Base-by-base conservation (phyloP, 1,140 invertebrate genomes). In the Musca domestica region DNA sequence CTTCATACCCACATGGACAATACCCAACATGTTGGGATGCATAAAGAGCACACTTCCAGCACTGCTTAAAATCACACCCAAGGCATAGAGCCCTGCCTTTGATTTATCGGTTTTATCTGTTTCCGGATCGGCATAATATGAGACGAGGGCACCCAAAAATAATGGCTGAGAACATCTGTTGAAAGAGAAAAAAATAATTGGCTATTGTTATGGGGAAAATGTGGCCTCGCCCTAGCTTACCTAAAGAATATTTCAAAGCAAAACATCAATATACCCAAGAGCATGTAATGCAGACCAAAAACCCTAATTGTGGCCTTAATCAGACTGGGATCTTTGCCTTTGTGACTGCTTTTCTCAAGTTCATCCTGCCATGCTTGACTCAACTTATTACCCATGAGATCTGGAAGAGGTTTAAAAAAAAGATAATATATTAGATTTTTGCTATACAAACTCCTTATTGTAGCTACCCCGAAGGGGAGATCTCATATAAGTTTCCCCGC, bases 1-100 rank as follows among this genome's bases (percentile, higher is more conserved):
- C 51, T 76, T 78, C 76, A 78, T 78, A 22, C 76, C 76, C 23
- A 74, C 67, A 27, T 78, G 76, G 67, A 88, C 87, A 9, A 87
- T 84, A 15, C 81, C 78, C 67, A 88, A 84, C 70, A 88, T 85
- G 20, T 87, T 84, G 65, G 89, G 88, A 79, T 90, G 89, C 17
- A 86, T 83, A 0, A 83, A 75, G 2, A 89, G 68, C 0, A 85
- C 85, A 63, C 82, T 85, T 0, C 85, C 66, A 0, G 81, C 83
- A 19, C 83, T 87, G 0, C 85, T 77, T 1, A 85, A 22, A 30
- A 87, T 85, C 1, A 91, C 84, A n/a, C 86, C 87, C 14, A 81
- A 83, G 0, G 87, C 88, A 70, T 85, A 89, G 10, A 84, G 78
- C 19, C 87, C 72, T 0, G 88, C 88, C 14, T 82, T 83, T 3